Evolutionary conservation across 2,113 vertebrate species (phyloP).

Genomic region (Toxotes chatareus): DNA sequence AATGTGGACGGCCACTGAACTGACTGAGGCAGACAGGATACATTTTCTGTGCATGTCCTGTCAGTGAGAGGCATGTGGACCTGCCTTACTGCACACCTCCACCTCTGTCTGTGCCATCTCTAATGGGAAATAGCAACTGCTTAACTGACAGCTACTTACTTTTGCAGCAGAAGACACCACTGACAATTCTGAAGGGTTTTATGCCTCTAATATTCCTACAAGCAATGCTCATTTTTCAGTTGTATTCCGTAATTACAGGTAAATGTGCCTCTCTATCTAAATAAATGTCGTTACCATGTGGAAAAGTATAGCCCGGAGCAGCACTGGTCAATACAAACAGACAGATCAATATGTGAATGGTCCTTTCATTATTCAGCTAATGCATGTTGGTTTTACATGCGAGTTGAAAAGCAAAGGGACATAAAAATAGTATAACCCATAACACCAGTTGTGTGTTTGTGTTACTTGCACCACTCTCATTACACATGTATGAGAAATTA

Average conservation of each 20-base stretch:
- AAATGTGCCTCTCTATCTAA: slow-evolving; percentile 69
- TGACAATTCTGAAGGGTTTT: slow-evolving; percentile 37
- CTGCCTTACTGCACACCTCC: neutral
- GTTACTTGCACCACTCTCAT: slow-evolving; percentile 50
- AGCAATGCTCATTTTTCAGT: slow-evolving; percentile 48
- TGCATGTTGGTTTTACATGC: slow-evolving; percentile 67
- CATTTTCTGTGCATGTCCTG: too few species aligned
- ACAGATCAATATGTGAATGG: slow-evolving; percentile 82
- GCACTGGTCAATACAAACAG: slow-evolving; percentile 73
- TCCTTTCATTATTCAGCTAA: slow-evolving; percentile 81
- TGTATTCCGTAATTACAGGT: slow-evolving; percentile 59
- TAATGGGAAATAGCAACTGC: neutral
- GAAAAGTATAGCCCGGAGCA: slow-evolving; percentile 69
- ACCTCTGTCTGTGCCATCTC: neutral
- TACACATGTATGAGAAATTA: slow-evolving; percentile 61
- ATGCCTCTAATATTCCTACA: slow-evolving; percentile 47
- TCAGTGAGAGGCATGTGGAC: neutral
- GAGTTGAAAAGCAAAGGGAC: slow-evolving; percentile 34
- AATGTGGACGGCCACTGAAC: too few species aligned
- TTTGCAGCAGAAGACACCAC: slow-evolving; percentile 23
- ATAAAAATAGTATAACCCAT: slow-evolving; percentile 56
- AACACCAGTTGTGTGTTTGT: slow-evolving; percentile 46
- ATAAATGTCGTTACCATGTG: slow-evolving; percentile 69
- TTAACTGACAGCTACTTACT: neutral
- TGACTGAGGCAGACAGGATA: too few species aligned